Evolutionary conservation across 2,888 invertebrate species (phyloP).

Genomic region (Heptascelio sp.): DNA sequence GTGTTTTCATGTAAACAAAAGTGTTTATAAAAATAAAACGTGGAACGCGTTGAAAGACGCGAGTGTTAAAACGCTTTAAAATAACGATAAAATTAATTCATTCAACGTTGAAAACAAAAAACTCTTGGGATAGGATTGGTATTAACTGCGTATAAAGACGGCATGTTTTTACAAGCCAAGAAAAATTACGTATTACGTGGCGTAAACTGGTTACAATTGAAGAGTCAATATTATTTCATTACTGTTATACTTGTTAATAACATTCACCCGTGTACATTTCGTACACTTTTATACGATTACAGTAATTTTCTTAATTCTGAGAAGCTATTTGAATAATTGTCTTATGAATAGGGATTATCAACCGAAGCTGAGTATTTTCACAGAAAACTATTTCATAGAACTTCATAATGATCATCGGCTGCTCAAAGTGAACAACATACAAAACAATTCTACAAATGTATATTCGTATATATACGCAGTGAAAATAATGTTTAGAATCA

Average conservation of each 20-base stretch:
- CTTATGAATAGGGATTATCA: constrained; percentile 48
- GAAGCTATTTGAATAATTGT: constrained; percentile 47
- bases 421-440: constrained; percentile 30
- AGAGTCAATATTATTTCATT: background rate
- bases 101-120: too few relatives aligned
- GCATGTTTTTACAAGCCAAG: too few relatives aligned
- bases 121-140: too few relatives aligned
- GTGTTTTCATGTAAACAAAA: too few relatives aligned
- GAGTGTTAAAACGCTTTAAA: too few relatives aligned
- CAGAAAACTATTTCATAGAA: constrained; percentile 50
- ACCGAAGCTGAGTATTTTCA: constrained; percentile 23
- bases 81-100: too few relatives aligned
- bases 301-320: constrained; percentile 27
- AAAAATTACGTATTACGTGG: too few relatives aligned
- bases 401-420: constrained; percentile 42
- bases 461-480: constrained; percentile 13
- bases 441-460: constrained; percentile 38
- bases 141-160: too few relatives aligned
- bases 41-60: too few relatives aligned
- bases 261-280: constrained; percentile 1
- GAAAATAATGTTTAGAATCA: constrained; percentile 20
- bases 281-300: constrained; percentile 4
- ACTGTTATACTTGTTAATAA: background rate
- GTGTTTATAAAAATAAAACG: too few relatives aligned
- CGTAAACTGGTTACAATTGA: too few relatives aligned